These are phyloP conservation scores for Phrixothrix hirtus DNA, from an alignment of 2,888 invertebrate species.

Conservation along the genomic window DNA sequence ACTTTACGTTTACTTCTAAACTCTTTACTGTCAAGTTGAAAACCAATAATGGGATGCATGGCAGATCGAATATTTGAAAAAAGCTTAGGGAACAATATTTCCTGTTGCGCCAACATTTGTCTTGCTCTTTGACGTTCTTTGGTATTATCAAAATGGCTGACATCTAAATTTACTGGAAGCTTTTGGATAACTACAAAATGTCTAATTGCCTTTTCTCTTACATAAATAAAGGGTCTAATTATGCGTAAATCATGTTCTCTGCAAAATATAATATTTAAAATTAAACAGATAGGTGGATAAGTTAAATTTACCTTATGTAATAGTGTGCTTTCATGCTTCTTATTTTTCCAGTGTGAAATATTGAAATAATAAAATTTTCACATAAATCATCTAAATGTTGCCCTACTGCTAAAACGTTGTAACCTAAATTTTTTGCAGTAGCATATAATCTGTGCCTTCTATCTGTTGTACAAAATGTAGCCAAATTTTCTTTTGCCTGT, in stretches of 20 bases:
- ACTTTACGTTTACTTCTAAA: conserved; percentile 63
- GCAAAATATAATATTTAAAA: no score
- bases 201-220: conserved; percentile 74
- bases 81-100: conserved; percentile 73
- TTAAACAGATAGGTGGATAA: no score
- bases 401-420: conserved; percentile 85
- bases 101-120: conserved; percentile 74
- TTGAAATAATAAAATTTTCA: conserved; percentile 78
- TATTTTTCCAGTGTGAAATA: conserved; percentile 79
- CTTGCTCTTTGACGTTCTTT: conserved; percentile 62
- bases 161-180: conserved; percentile 66
- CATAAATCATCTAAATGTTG: conserved; percentile 86
- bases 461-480: conserved; percentile 74
- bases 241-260: conserved; percentile 81
- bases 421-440: conserved; percentile 74
- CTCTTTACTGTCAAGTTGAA: conserved; percentile 60
- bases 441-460: conserved; percentile 76
- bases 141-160: conserved; percentile 43
- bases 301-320: conserved; percentile 69
- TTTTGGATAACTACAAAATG: conserved; percentile 75
- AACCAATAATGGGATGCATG: conserved; percentile 58
- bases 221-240: conserved; percentile 85
- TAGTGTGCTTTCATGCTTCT: conserved; percentile 82
- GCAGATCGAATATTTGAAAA: conserved; percentile 75
- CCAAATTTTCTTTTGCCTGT: conserved; percentile 53